phyloP scores from a whole-genome alignment of 2,888 invertebrate species.

The Phytoseiulus persimilis region DNA sequence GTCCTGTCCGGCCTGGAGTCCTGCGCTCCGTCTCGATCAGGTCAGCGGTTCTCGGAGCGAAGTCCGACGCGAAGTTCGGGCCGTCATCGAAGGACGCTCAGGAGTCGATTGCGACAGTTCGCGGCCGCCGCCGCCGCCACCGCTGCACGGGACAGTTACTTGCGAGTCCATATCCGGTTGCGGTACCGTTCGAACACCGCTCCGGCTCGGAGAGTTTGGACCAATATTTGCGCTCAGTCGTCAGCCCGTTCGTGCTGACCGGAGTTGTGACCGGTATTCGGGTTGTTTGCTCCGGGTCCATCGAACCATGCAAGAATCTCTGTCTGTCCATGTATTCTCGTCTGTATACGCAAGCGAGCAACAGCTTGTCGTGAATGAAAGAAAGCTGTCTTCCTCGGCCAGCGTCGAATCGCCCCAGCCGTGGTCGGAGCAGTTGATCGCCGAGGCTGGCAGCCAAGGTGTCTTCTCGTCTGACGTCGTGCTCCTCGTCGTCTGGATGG shows the following conservation, averaged over 20 bases:
- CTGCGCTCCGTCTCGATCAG: no score
- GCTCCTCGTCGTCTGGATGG: not conserved
- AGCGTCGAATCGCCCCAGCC: not conserved
- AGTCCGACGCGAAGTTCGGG: no score
- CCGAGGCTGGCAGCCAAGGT: not conserved
- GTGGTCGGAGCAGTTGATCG: not conserved
- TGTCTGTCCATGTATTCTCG: not conserved
- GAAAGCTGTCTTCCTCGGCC: not conserved
- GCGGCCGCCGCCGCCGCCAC: no score
- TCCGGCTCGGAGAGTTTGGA: not conserved
- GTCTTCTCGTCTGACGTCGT: conserved; percentile 5
- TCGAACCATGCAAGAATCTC: not conserved
- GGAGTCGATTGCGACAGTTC: no score
- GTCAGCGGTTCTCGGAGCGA: no score
- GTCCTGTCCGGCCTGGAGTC: no score
- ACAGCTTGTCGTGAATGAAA: conserved; percentile 5
- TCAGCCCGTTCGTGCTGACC: not conserved
- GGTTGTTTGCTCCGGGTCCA: not conserved
- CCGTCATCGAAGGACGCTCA: no score
- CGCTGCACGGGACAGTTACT: no score
- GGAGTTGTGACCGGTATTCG: not conserved
- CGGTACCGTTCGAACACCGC: not conserved
- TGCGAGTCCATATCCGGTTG: not conserved
- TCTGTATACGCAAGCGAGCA: not conserved
- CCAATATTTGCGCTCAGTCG: not conserved